phyloP scores from a whole-genome alignment of 2,797 vertebrate genomes.

The Aythya fuligula region DNA sequence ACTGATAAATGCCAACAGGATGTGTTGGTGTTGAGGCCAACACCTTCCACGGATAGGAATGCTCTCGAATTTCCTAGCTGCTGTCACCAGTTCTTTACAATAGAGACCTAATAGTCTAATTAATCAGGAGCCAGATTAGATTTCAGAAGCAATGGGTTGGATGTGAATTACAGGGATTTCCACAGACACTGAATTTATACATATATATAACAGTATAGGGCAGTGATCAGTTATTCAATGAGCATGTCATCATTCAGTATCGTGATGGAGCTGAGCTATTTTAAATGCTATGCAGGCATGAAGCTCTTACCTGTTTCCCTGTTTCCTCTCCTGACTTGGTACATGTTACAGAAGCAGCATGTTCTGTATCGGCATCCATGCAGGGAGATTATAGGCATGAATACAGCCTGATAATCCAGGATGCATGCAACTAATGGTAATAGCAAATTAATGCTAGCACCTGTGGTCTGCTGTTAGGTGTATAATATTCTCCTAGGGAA shows the following conservation, averaged over 20 bases:
- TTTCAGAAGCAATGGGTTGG: background rate
- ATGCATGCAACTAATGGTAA: conserved; percentile 42
- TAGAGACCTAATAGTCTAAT: background rate
- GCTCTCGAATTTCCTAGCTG: background rate
- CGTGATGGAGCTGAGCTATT: background rate
- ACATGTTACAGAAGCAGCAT: background rate
- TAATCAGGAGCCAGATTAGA: background rate
- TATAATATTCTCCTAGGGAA: conserved; percentile 58
- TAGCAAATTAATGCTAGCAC: conserved; percentile 60
- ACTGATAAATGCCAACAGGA: background rate
- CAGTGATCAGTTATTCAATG: background rate
- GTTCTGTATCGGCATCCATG: conserved; percentile 25
- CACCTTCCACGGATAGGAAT: background rate
- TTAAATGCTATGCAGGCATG: background rate
- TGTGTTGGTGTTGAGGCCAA: background rate
- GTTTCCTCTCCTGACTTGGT: background rate
- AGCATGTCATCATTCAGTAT: background rate
- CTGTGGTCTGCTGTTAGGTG: conserved; percentile 33
- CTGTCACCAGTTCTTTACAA: background rate
- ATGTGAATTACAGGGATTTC: conserved; percentile 17
- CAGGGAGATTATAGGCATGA: conserved; percentile 4
- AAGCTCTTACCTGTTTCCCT: background rate
- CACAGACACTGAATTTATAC: background rate
- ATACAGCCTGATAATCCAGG: conserved; percentile 38
- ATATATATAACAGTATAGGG: background rate